These are phyloP conservation scores for Electrona antarctica DNA, from an alignment of 2,113 vertebrate species.

Conservation along the genomic window DNA sequence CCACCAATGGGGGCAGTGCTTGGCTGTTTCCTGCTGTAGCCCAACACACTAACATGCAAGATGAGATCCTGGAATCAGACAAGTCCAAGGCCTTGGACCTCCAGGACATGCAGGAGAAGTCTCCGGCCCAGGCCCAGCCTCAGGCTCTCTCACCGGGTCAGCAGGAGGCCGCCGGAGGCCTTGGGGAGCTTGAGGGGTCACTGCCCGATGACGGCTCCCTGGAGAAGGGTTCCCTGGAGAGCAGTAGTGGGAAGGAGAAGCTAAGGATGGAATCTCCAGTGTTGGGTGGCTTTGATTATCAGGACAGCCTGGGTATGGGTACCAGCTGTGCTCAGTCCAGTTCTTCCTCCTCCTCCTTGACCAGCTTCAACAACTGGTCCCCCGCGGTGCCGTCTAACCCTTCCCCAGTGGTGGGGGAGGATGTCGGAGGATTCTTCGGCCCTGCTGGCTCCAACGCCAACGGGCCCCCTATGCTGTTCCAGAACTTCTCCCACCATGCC, in stretches of 20 bases:
- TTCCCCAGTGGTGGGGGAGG: slow-evolving; percentile 93
- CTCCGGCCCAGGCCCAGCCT: slow-evolving; percentile 69
- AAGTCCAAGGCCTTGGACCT: slow-evolving; percentile 96
- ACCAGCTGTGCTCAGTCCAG: slow-evolving; percentile 88
- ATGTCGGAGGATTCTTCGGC: slow-evolving; percentile 93
- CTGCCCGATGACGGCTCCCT: slow-evolving; percentile 87
- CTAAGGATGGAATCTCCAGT: slow-evolving; percentile 94
- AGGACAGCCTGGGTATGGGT: slow-evolving; percentile 91
- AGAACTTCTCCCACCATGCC: slow-evolving; percentile 97
- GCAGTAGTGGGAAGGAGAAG: slow-evolving; percentile 89
- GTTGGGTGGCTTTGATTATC: slow-evolving; percentile 95
- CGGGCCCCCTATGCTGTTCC: slow-evolving; percentile 92
- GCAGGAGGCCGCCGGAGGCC: slow-evolving; percentile 88
- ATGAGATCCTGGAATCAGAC: slow-evolving; percentile 97
- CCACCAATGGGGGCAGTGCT: slow-evolving; percentile 93
- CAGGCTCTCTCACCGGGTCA: slow-evolving; percentile 90
- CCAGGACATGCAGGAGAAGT: slow-evolving; percentile 93
- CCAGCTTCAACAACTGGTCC: slow-evolving; percentile 98
- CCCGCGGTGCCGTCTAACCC: slow-evolving; percentile 94
- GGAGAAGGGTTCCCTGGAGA: slow-evolving; percentile 89
- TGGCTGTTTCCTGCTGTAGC: slow-evolving; percentile 96
- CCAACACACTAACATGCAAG: slow-evolving; percentile 94
- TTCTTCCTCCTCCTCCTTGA: slow-evolving; percentile 92
- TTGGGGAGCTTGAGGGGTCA: slow-evolving; percentile 89
- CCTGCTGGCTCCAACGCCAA: slow-evolving; percentile 91